phyloP scores from a whole-genome alignment of 2,113 vertebrate species.

The Neotoma lepida region DNA sequence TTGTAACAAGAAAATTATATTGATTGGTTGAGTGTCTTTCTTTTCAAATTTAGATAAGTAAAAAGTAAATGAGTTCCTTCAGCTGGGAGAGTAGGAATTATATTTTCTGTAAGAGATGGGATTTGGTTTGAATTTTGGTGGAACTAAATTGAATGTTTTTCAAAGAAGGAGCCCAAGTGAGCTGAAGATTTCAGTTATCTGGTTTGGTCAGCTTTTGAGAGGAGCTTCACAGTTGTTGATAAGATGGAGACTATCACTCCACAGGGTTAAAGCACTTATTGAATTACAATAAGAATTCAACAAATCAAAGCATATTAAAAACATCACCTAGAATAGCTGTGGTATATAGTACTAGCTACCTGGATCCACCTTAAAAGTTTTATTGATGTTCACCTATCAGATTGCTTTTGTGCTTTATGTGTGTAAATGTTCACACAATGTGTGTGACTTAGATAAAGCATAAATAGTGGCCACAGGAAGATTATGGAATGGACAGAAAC shows the following conservation, averaged over 20 bases:
- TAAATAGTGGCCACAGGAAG: neutral
- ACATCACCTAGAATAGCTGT: neutral
- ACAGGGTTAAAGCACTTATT: neutral
- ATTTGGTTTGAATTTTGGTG: neutral
- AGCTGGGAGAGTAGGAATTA: neutral
- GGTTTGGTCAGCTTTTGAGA: neutral
- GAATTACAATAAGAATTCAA: neutral
- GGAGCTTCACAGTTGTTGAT: neutral
- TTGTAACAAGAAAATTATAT: neutral
- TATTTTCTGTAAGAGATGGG: neutral
- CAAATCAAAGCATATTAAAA: neutral
- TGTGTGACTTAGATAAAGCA: neutral
- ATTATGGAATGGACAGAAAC: neutral
- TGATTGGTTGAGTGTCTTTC: neutral
- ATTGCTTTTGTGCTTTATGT: neutral
- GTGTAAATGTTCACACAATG: neutral
- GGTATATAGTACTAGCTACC: neutral
- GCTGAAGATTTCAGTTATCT: neutral
- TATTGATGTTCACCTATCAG: neutral
- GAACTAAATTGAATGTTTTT: neutral
- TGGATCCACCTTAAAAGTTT: neutral
- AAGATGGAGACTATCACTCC: neutral
- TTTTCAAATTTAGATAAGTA: neutral
- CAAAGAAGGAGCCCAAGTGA: neutral
- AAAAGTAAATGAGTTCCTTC: neutral